A percentile compares a stretch with the other conserved stretches of the same genome.
These are phyloP conservation scores for Seriola rivoliana DNA, from an alignment of 2,113 vertebrate genomes.

Conservation along the genomic window DNA sequence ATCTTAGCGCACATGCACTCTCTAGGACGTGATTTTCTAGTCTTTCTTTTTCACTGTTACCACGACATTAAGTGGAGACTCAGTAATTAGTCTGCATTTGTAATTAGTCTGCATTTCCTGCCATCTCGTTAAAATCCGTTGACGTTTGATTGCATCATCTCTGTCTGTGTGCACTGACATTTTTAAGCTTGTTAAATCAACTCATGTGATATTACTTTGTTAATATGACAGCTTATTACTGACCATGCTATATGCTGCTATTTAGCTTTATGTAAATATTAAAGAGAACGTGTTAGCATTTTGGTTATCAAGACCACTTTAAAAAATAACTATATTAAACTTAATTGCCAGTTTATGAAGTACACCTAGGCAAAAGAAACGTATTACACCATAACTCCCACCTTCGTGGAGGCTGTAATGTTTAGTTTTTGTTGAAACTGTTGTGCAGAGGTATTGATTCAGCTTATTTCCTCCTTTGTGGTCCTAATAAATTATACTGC, in stretches of 20 bases:
- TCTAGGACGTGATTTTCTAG: slow-evolving; percentile 33
- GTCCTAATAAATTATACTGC: not conserved
- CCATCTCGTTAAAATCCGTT: slow-evolving; percentile 43
- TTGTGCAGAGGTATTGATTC: not conserved
- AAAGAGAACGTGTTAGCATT: not conserved
- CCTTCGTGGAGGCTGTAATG: not conserved
- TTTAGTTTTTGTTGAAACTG: not conserved
- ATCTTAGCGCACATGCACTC: slow-evolving; percentile 32
- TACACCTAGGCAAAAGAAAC: not conserved
- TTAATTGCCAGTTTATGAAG: not conserved
- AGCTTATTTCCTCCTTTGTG: not conserved
- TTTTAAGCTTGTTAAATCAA: slow-evolving; percentile 42
- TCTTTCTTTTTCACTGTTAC: slow-evolving; percentile 31
- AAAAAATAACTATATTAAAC: not conserved
- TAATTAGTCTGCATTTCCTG: slow-evolving; percentile 58
- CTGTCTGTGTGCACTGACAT: slow-evolving; percentile 32
- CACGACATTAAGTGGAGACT: slow-evolving; percentile 28
- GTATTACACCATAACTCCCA: not conserved
- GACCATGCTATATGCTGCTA: not conserved
- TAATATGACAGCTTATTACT: slow-evolving; percentile 26
- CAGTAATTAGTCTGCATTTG: slow-evolving; percentile 49
- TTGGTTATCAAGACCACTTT: not conserved
- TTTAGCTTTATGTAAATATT: not conserved
- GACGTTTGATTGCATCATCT: slow-evolving; percentile 56
- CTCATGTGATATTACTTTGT: slow-evolving; percentile 21